Conservation (phyloP, 2,888 invertebrate genomes). For the Hyalella azteca region DNA sequence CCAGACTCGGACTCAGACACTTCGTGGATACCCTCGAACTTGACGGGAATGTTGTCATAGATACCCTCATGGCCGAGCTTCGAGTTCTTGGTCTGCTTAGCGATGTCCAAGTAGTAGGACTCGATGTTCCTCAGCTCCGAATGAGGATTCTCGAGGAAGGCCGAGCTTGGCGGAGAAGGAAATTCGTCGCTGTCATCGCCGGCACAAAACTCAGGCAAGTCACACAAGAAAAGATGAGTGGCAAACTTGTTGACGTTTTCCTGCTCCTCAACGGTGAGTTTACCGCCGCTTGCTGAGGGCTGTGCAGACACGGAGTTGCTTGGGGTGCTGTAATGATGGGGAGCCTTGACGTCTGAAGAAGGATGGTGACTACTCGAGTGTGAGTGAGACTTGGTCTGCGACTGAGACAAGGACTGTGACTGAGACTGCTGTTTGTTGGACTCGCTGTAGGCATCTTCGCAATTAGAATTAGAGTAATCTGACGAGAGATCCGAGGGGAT, state of each 20-base stretch:
- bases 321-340: not conserved
- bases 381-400: conserved; percentile 19
- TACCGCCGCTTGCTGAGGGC: not conserved
- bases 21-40: conserved; percentile 57
- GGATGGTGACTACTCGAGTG: conserved; percentile 11
- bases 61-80: conserved; percentile 51
- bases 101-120: conserved; percentile 56
- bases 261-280: conserved; percentile 49
- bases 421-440: conserved; percentile 27
- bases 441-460: conserved; percentile 46
- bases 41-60: conserved; percentile 56
- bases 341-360: not conserved
- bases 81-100: conserved; percentile 11
- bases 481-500: conserved; percentile 55
- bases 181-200: conserved; percentile 57
- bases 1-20: conserved; percentile 57
- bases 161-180: conserved; percentile 56
- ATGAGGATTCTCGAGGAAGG: conserved; percentile 56
- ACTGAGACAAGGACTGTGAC: conserved; percentile 28
- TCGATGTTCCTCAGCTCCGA: conserved; percentile 55
- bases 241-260: conserved; percentile 47
- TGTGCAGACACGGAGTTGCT: not conserved
- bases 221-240: conserved; percentile 52
- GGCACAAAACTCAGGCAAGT: conserved; percentile 53
- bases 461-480: conserved; percentile 54